Percentiles rank a stretch among this genome's conserved stretches.
Conservation (phyloP, 2,113 vertebrate genomes). For the Neolamprologus cancellatus region DNA sequence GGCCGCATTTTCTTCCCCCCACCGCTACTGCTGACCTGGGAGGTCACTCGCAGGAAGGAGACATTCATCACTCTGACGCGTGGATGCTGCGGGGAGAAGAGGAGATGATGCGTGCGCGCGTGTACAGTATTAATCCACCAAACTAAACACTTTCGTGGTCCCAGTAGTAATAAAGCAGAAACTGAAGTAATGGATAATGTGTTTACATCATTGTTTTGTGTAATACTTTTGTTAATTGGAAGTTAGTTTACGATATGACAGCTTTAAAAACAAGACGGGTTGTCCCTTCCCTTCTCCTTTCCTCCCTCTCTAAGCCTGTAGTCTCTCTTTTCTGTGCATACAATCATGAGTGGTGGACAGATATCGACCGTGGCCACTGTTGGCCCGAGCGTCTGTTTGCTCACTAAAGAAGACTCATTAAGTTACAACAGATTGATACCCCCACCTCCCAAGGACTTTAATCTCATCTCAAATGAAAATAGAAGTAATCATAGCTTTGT, state of each 20-base stretch:
- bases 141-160: neutral
- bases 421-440: slow-evolving; percentile 40
- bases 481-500: slow-evolving; percentile 38
- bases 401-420: slow-evolving; percentile 49
- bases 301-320: neutral
- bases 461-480: slow-evolving; percentile 46
- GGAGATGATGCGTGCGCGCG: neutral
- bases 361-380: slow-evolving; percentile 37
- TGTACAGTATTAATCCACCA: slow-evolving; percentile 16
- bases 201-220: neutral
- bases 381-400: slow-evolving; percentile 42
- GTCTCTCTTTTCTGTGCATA: neutral
- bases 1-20: neutral
- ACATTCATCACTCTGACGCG: slow-evolving; percentile 62
- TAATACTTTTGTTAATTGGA: neutral
- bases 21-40: slow-evolving; percentile 59
- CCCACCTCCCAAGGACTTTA: slow-evolving; percentile 35
- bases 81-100: slow-evolving; percentile 33
- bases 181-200: neutral
- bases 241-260: neutral
- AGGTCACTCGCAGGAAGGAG: slow-evolving; percentile 55
- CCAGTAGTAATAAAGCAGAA: neutral
- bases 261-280: neutral
- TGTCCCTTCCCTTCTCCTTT: neutral
- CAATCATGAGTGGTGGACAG: slow-evolving; percentile 21